phyloP scores from a whole-genome alignment of 1,140 invertebrate genomes.

The Dolichoris vasculosae region DNA sequence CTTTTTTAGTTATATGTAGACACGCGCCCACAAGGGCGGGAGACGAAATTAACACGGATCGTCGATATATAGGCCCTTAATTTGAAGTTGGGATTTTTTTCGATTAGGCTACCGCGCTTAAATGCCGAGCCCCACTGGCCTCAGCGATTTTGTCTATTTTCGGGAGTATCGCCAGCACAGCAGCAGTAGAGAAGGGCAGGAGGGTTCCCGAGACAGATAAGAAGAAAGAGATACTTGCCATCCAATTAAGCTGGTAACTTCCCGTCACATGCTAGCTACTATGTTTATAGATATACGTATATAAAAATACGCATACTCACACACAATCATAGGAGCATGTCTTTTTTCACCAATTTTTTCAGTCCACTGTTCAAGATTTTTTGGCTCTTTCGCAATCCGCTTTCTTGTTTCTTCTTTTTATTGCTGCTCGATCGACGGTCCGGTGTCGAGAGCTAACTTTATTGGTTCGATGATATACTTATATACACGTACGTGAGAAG shows the following conservation, averaged over 20 bases:
- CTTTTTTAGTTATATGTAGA: conserved; percentile 1
- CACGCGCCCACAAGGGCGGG: background rate
- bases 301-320: background rate
- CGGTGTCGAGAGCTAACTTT: conserved; percentile 3
- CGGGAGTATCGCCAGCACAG: background rate
- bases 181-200: background rate
- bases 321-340: background rate
- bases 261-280: background rate
- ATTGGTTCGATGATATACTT: conserved; percentile 28
- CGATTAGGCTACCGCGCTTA: conserved; percentile 36
- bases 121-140: background rate
- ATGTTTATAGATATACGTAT: too few species aligned
- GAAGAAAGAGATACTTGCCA: background rate
- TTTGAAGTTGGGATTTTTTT: conserved; percentile 41
- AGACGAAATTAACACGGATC: conserved; percentile 1
- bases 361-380: background rate
- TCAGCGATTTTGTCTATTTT: conserved; percentile 2
- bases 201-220: background rate
- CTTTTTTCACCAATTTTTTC: background rate
- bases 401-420: conserved; percentile 8
- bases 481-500: background rate
- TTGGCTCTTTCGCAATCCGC: background rate
- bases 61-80: conserved; percentile 27
- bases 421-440: background rate
- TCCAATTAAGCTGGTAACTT: conserved; percentile 39